Conservation (phyloP, 1,140 invertebrate species). For the Psix sp. region DNA sequence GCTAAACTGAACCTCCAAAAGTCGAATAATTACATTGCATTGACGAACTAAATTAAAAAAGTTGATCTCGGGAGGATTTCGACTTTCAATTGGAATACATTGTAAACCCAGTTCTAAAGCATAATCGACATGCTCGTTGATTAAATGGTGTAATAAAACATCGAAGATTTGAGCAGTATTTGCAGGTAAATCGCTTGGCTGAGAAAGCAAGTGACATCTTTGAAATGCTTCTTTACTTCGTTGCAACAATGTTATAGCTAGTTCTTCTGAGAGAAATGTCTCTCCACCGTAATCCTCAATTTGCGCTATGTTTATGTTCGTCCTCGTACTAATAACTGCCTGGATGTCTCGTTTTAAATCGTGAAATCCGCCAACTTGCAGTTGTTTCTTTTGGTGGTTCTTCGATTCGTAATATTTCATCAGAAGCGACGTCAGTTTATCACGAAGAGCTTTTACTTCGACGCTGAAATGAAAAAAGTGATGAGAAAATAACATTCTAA, state of each 20-base stretch:
- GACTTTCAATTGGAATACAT: conserved; percentile 92
- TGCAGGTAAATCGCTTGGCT: conserved; percentile 84
- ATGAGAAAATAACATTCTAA: conserved; percentile 6
- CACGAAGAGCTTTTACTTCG: conserved; percentile 87
- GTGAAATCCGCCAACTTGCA: conserved; percentile 88
- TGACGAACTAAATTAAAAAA: conserved; percentile 97
- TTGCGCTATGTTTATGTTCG: conserved; percentile 94
- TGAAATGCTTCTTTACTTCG: conserved; percentile 94
- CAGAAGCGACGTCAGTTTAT: conserved; percentile 85
- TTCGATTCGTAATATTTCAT: conserved; percentile 94
- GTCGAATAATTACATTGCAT: conserved; percentile 96
- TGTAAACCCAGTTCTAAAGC: conserved; percentile 95
- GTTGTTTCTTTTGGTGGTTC: conserved; percentile 95
- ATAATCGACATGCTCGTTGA: conserved; percentile 97
- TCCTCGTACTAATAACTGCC: conserved; percentile 92
- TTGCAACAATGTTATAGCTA: conserved; percentile 95
- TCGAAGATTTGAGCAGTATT: conserved; percentile 93
- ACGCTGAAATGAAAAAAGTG: conserved; percentile 76
- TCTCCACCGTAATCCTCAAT: conserved; percentile 98
- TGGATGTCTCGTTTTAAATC: conserved; percentile 95
- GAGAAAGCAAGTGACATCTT: conserved; percentile 91
- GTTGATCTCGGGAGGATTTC: conserved; percentile 88
- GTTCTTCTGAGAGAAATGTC: conserved; percentile 97
- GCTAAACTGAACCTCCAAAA: conserved; percentile 96
- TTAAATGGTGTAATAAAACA: conserved; percentile 89